These are phyloP conservation scores for Hydroisotoma schaefferi DNA, from an alignment of 2,888 invertebrate genomes.

Conservation along the genomic window DNA sequence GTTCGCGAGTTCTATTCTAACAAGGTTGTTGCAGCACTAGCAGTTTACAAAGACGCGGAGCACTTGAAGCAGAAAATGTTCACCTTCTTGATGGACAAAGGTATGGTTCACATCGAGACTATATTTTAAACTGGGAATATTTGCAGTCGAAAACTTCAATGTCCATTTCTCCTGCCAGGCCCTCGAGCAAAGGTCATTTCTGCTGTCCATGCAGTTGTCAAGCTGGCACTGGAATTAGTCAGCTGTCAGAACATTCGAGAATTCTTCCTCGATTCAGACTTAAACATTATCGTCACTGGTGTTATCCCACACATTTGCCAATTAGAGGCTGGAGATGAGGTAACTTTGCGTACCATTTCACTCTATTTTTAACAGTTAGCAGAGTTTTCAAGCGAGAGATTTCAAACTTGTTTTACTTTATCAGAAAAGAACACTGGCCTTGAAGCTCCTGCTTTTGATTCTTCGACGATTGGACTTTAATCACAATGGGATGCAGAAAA, in stretches of 20 bases:
- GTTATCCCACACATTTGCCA: neutral
- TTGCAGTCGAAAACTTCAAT: neutral
- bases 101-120: neutral
- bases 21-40: neutral
- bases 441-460: neutral
- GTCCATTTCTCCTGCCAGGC: too few relatives aligned
- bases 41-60: neutral
- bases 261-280: slow-evolving; percentile 2
- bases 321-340: slow-evolving; percentile 4
- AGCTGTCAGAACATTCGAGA: neutral
- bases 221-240: neutral
- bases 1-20: neutral
- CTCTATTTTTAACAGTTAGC: neutral
- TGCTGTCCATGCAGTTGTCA: too few relatives aligned
- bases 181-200: too few relatives aligned
- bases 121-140: neutral
- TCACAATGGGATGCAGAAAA: neutral
- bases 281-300: slow-evolving; percentile 1
- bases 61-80: slow-evolving; percentile 2
- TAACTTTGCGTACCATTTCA: neutral
- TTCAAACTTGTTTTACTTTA: neutral
- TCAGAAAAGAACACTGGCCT: slow-evolving; percentile 3
- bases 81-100: neutral
- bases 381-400: neutral
- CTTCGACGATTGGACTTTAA: neutral